phyloP scores from a whole-genome alignment of 1,140 invertebrate species.

The Lasioglossum baleicum region DNA sequence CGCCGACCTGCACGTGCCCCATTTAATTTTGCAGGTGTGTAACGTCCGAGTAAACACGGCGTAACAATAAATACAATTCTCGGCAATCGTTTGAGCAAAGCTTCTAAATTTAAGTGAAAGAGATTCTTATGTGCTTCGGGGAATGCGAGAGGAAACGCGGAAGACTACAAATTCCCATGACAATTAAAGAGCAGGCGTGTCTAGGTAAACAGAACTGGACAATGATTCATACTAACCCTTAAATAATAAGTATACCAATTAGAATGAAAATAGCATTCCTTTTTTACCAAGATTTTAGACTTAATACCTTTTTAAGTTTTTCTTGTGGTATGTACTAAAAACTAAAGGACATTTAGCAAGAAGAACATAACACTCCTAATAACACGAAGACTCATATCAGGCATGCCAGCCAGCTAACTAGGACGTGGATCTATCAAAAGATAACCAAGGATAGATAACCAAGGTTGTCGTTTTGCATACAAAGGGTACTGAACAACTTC shows the following conservation, averaged over 20 bases:
- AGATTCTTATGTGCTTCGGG: not conserved
- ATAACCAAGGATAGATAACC: too few species aligned
- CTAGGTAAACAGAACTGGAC: not conserved
- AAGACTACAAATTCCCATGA: not conserved
- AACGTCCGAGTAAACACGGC: not conserved
- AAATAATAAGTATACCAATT: not conserved
- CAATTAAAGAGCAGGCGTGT: conserved; percentile 20
- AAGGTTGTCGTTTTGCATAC: too few species aligned
- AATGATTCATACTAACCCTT: not conserved
- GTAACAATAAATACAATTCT: not conserved
- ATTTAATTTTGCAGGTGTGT: not conserved
- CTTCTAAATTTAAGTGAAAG: not conserved
- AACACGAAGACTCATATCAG: too few species aligned
- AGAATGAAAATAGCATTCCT: too few species aligned
- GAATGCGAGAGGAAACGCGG: not conserved
- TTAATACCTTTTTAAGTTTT: too few species aligned
- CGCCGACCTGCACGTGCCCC: not conserved
- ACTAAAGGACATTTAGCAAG: too few species aligned
- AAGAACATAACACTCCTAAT: too few species aligned
- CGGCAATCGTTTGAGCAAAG: not conserved
- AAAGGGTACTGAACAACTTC: too few species aligned
- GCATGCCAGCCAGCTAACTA: too few species aligned
- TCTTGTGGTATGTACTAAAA: too few species aligned
- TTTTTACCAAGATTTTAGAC: too few species aligned
- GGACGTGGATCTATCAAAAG: too few species aligned